These are phyloP conservation scores for Pristionchus entomophagus DNA, from an alignment of 2,888 invertebrate genomes.

Conservation along the genomic window DNA sequence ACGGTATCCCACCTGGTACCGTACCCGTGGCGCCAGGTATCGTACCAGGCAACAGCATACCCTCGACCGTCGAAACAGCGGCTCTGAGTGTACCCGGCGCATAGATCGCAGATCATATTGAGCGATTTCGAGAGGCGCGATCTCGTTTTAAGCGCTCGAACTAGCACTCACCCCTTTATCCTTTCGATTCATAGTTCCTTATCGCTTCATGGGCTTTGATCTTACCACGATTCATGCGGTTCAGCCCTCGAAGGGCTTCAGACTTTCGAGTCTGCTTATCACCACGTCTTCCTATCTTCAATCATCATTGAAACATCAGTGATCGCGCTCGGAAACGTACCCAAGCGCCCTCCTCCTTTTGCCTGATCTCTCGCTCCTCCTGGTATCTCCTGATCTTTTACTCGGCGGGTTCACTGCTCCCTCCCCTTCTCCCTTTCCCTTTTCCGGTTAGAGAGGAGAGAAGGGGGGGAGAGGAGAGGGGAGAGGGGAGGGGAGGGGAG, in stretches of 20 bases:
- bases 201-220: slow-evolving; percentile 15
- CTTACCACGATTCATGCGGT: background rate
- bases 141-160: too few relatives aligned
- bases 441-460: background rate
- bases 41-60: background rate
- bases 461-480: too few relatives aligned
- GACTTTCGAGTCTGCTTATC: too few relatives aligned
- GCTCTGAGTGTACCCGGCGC: too few relatives aligned
- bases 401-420: background rate
- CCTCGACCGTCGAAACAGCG: background rate
- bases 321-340: background rate
- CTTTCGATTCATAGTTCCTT: background rate
- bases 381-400: background rate
- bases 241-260: background rate
- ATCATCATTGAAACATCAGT: slow-evolving; percentile 25
- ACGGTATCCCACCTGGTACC: background rate
- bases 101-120: too few relatives aligned
- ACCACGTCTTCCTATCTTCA: background rate
- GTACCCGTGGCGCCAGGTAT: too few relatives aligned
- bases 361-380: too few relatives aligned
- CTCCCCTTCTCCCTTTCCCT: background rate
- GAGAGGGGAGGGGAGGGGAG: too few relatives aligned
- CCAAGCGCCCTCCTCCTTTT: background rate
- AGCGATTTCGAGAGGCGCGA: too few relatives aligned
- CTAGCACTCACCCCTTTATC: background rate